Base-by-base conservation (phyloP, 2,113 vertebrate genomes). In the Perca schrenkii region DNA sequence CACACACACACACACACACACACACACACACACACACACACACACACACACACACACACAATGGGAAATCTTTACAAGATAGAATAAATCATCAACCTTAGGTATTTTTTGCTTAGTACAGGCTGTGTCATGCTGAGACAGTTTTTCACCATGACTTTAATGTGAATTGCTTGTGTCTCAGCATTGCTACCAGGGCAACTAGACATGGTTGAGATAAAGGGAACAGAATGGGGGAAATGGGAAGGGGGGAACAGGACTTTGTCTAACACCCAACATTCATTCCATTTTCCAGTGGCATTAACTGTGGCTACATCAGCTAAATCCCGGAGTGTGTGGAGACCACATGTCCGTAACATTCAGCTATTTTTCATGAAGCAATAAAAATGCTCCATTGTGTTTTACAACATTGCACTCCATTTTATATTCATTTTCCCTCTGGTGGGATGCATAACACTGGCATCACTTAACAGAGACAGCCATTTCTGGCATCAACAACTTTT, bases 381-480 rank as follows among this genome's bases (percentile, higher is more conserved):
- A 85, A 82, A 72, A 65, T 65, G 62, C 68, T 80, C 47, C 62
- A 80, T 77, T 79, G 67, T 84, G 49, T 84, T 88, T 84, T 76
- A 80, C 61, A 86, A 60, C 67, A 77, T 72, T 77, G 53, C 83
- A 61, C 73, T 82, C 50, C 8, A 62, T 82, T 79, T 84, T 57
- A 76, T 73, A 34, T 54, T 50, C 36, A 46, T 54, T 53, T 63
- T 25, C 82, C 65, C 82, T 67, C 34, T 46, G 63, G 53, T 79
- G 52, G 46, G 57, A 68, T n/a, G 10, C 62, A 58, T 22, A 68
- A 60, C 4, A 17, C 13, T 52, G 46, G 31, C 58, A 79, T 72
- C 36, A 57, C 57, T 69, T 4, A 22, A 22, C 15, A 50, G 53
- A 74, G 16, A 82, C 28, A 56, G 53, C 0, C 62, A 53, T 5